Percentiles rank a stretch among this genome's conserved stretches.
Evolutionary conservation across 2,888 invertebrate genomes (phyloP).

Genomic region (Hirtodrosophila cameraria): DNA sequence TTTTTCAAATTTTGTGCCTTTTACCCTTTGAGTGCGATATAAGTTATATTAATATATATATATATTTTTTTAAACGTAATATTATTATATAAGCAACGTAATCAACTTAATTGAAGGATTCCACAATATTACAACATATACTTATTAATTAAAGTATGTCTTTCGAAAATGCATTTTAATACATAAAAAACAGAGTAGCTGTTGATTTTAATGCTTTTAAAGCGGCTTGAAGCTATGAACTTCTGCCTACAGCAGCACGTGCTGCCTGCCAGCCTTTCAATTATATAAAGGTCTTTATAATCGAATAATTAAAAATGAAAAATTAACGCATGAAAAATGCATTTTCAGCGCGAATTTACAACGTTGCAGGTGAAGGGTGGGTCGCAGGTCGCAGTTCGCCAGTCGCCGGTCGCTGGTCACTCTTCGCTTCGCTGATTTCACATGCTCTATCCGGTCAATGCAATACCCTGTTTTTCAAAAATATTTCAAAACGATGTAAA

Average conservation of each 20-base stretch:
- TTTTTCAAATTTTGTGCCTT: slow-evolving; percentile 33
- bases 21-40: slow-evolving; percentile 33
- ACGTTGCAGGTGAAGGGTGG: slow-evolving; percentile 42
- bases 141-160: slow-evolving; percentile 5
- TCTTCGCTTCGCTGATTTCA: slow-evolving; percentile 24
- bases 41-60: not conserved
- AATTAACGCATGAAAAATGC: slow-evolving; percentile 78
- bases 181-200: slow-evolving; percentile 16
- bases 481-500: too few species aligned
- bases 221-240: slow-evolving; percentile 4
- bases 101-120: too few species aligned
- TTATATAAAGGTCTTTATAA: slow-evolving; percentile 78
- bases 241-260: slow-evolving; percentile 39
- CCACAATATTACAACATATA: slow-evolving; percentile 5
- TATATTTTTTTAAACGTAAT: too few species aligned
- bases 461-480: slow-evolving; percentile 1
- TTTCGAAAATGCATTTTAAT: not conserved
- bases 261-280: slow-evolving; percentile 57
- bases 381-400: slow-evolving; percentile 1
- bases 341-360: slow-evolving; percentile 72
- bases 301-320: slow-evolving; percentile 79
- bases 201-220: slow-evolving; percentile 32
- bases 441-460: slow-evolving; percentile 17
- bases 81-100: too few species aligned
- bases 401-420: slow-evolving; percentile 3